phyloP scores from a whole-genome alignment of 1,140 invertebrate genomes.

The Apis florea region DNA sequence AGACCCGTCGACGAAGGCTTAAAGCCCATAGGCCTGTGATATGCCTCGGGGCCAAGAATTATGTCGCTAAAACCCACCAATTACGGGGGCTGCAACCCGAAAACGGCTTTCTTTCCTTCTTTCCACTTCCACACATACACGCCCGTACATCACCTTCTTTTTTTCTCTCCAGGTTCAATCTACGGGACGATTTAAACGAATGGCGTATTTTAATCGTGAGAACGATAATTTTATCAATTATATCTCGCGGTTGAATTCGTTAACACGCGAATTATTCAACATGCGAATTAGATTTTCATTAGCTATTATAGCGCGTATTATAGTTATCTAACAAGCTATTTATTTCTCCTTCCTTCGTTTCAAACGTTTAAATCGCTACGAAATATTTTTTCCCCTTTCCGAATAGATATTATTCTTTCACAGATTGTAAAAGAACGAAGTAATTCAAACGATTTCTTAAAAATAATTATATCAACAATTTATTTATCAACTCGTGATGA shows the following conservation, averaged over 20 bases:
- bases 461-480: too few relatives aligned
- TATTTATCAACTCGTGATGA: too few relatives aligned
- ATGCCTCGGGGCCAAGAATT: slow-evolving; percentile 73
- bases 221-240: not conserved
- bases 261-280: not conserved
- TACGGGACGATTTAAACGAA: not conserved
- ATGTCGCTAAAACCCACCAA: slow-evolving; percentile 77
- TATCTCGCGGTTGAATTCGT: not conserved
- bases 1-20: slow-evolving; percentile 69
- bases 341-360: not conserved
- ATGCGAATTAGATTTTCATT: not conserved
- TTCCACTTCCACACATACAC: not conserved
- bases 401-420: too few relatives aligned
- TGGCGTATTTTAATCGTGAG: not conserved
- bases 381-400: too few relatives aligned
- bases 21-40: slow-evolving; percentile 70
- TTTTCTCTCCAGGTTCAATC: not conserved
- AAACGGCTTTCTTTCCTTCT: slow-evolving; percentile 58
- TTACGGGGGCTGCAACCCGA: slow-evolving; percentile 65
- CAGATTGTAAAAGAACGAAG: too few relatives aligned
- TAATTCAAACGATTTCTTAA: too few relatives aligned
- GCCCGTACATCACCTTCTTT: not conserved
- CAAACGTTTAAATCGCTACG: too few relatives aligned
- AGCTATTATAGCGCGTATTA: too few relatives aligned
- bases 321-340: too few relatives aligned